Base-by-base conservation (phyloP, 2,888 invertebrate species). In the Mythimna vitellina region DNA sequence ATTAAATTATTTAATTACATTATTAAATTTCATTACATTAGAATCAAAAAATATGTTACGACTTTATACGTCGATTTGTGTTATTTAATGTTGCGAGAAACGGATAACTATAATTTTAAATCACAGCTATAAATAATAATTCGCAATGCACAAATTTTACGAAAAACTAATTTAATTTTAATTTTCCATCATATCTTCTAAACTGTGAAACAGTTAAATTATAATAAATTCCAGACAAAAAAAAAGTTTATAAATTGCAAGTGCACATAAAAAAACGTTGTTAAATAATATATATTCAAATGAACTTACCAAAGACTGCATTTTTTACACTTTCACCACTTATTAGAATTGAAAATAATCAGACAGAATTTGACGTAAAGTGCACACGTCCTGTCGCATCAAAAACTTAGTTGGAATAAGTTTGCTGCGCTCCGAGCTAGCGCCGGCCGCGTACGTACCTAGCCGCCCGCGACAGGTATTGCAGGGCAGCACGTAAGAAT, bases 391-490 rank as follows among this genome's bases (percentile, higher is more conserved):
- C 76, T 80, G 17, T 54, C 67, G 54, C 70, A 67, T 58, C 83
- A 61, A 82, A 81, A 86, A 84, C 87, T 87, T 82, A 75, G 63
- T 81, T 81, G 58, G 84, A 91, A 86, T 90, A 88, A 89, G 80
- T 88, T 89, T 88, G 82, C 85, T 87, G 85, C 84, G 35, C 32
- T 57, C 57, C 32, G n/a, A 22, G 58, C 58, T 12, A 85, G 7
- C 12, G 6, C 17, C 6, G 6, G 46, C 25, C 38, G 17, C 76
- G 20, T 57, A 70, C 68, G 72, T 64, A 53, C 54, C 54, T 70
- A 66, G 20, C 56, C 4, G 20, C 5, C 65, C 70, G 74, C 56
- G 73, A 73, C 88, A 89, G 90, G 90, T 89, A 87, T 69, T 70
- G 79, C 70, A 73, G 76, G 78, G 76, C 73, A 63, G 73, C 54